Evolutionary conservation across 2,797 vertebrate species (phyloP).

Genomic region (Pseudochirops corinnae): DNA sequence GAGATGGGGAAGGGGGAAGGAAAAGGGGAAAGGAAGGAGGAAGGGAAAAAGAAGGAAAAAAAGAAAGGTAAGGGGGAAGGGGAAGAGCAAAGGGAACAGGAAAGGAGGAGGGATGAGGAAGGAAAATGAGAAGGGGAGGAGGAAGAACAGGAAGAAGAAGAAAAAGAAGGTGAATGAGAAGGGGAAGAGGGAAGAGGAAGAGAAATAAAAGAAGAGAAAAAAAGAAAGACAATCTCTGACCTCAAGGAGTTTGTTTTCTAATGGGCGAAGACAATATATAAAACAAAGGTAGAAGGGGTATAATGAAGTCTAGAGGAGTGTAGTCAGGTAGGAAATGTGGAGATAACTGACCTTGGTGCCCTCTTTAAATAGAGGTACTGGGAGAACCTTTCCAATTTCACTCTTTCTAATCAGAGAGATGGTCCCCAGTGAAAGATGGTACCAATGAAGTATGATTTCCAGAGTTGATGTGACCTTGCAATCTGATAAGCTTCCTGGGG

Average conservation of each 20-base stretch:
- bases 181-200: no score
- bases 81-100: neutral
- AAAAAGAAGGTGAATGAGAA: no score
- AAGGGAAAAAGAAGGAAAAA: neutral
- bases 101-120: no score
- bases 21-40: no score
- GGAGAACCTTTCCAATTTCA: neutral
- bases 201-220: no score
- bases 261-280: neutral
- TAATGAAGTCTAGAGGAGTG: neutral
- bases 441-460: neutral
- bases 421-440: neutral
- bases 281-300: neutral
- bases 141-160: no score
- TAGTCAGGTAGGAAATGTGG: neutral
- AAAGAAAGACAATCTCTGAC: neutral
- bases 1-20: neutral
- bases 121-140: no score
- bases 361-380: neutral
- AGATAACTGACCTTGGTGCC: neutral
- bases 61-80: neutral
- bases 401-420: neutral
- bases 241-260: neutral
- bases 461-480: neutral
- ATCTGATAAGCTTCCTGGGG: neutral